Base-by-base conservation (phyloP, 2,888 invertebrate genomes). In the Eudemis profundana region DNA sequence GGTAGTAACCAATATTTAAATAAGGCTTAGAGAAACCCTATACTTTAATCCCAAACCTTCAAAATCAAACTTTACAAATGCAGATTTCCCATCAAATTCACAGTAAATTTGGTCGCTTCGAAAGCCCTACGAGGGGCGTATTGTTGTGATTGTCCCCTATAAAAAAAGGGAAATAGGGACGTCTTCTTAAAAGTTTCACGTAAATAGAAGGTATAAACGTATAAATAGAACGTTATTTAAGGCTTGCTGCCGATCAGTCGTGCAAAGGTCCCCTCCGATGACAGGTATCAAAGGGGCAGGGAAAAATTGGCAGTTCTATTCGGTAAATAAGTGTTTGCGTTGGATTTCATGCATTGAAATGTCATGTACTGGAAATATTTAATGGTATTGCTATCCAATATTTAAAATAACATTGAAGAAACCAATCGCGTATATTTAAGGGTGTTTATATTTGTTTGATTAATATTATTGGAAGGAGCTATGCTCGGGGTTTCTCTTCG, bases 171-270 rank as follows among this genome's bases (percentile, higher is more conserved):
- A 81, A 79, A 80, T 72, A 72, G 72, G 74, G 67, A 77, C 71
- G 77, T 70, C 74, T 72, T 75, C 75, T 64, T 51, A 75, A 82
- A 85, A 84, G 75, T 85, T 84, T 78, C 77, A 73, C 82, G 83
- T 80, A 85, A 85, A 82, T 74, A 75, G 72, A 76, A 78, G 76
- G 81, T 81, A n/a, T n/a, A n/a, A n/a, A n/a, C n/a, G n/a, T n/a
- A n/a, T n/a, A n/a, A n/a, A n/a, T 74, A 75, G 72, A 76, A 78
- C 76, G 81, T 81, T 83, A 84, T 85, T 84, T 83, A 83, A 82
- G 80, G 78, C 79, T 77, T 69, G 75, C 8, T 29, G 7, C 74
- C 79, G 81, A 73, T 68, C 66, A 68, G 69, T 72, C 78, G 79
- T 75, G 77, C 80, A 78, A 76, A 72, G 68, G 74, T 68, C 50